phyloP scores from a whole-genome alignment of 2,888 invertebrate genomes.

The Latrodectus elegans region DNA sequence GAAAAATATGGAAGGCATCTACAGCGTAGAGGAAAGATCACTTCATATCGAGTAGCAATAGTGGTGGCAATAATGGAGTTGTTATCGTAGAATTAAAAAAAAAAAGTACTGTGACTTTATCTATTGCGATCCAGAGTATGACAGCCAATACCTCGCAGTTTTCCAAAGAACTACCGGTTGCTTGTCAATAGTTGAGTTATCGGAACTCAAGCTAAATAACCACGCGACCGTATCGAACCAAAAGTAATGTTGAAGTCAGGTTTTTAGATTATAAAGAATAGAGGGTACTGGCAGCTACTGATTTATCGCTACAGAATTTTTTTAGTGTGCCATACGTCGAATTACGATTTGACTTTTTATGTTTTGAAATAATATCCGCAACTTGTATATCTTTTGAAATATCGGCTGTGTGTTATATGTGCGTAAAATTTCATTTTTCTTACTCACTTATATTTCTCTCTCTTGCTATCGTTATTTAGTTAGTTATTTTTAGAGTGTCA shows the following conservation, averaged over 20 bases:
- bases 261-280: slow-evolving; percentile 43
- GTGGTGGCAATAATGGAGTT: slow-evolving; percentile 46
- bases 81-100: slow-evolving; percentile 50
- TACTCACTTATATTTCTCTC: too few species aligned
- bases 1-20: slow-evolving; percentile 24
- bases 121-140: slow-evolving; percentile 38
- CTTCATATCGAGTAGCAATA: slow-evolving; percentile 31
- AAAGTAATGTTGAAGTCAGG: slow-evolving; percentile 38
- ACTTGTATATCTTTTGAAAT: slow-evolving; percentile 22
- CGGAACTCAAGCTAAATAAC: slow-evolving; percentile 55
- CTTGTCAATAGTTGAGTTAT: slow-evolving; percentile 65
- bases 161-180: slow-evolving; percentile 45
- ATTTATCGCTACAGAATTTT: slow-evolving; percentile 39
- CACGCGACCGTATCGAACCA: slow-evolving; percentile 51
- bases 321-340: slow-evolving; percentile 1
- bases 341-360: slow-evolving; percentile 17
- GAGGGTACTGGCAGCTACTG: slow-evolving; percentile 20
- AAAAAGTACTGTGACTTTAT: slow-evolving; percentile 40
- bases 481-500: too few species aligned
- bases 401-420: slow-evolving; percentile 11
- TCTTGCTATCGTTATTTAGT: too few species aligned
- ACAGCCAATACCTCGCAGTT: slow-evolving; percentile 53
- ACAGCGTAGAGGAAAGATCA: slow-evolving; percentile 10
- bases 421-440: background rate
- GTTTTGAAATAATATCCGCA: slow-evolving; percentile 37